Base-by-base conservation (phyloP, 2,113 vertebrate species). In the Triplophysa tibetana region DNA sequence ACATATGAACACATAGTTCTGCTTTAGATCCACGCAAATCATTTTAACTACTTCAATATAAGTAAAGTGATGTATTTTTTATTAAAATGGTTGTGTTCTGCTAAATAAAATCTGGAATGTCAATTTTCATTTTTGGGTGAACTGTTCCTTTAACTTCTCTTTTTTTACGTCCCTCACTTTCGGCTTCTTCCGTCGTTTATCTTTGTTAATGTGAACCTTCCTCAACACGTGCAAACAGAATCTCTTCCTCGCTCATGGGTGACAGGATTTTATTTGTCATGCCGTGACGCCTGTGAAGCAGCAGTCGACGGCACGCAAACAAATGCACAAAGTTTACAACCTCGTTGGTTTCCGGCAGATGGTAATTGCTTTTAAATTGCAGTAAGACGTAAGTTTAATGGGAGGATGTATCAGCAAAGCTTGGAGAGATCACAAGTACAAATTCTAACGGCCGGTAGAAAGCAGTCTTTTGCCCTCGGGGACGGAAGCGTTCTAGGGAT, bases 321-420 rank as follows among this genome's bases (percentile, higher is more conserved):
- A 88, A 86, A 84, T 85, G 85, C 85, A 81, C 86, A 80, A 74
- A 87, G 89, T 91, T 91, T 85, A 88, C 62, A 66, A 62, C 70
- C 84, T 81, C 77, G 81, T 82, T 89, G 89, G 88, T 87, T 88
- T 76, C 70, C 63, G 89, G 88, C 88, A 89, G 87, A 86, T 83
- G 58, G 77, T 91, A 91, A 93, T 91, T 91, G 89, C 89, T 89
- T 92, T 90, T 88, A 92, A 91, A 93, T 90, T 90, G 88, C 87
- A 77, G 82, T 83, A 87, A 88, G 91, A 91, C 88, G 87, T 74
- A 80, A 88, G 84, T 64, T 82, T 88, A 91, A 92, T 89, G 88
- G 88, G 86, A 77, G 81, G 65, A 79, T 82, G 72, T 84, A 78
- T 78, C 68, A 63, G 75, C 56, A 26, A 68, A 77, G 45, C 43